Base-by-base conservation (phyloP, 2,113 vertebrate species). In the Nerophis lumbriciformis region DNA sequence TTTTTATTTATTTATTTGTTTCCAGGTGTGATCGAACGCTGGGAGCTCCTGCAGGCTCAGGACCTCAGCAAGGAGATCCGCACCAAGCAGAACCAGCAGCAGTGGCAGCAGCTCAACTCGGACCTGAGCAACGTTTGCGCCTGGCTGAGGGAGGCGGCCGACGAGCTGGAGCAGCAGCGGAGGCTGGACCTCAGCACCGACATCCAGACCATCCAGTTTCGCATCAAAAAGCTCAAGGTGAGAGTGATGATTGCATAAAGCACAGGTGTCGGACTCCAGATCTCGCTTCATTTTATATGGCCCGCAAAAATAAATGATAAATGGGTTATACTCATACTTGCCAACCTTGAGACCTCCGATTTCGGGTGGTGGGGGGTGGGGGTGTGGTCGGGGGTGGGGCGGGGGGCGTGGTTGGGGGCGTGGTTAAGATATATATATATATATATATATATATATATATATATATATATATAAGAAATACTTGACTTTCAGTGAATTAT, bases 21-120 rank as follows among this genome's bases (percentile, higher is more conserved):
- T 45, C 4, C 59, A 99, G 95, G 97, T 62, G 95, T 99, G 83
- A 98, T 99, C 56, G 96, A 98, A 75, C 92, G 96, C 54, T 99
- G 96, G 97, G 95, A 99, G 83, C 91, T 99, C 72, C 91, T 97
- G 58, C 95, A 98, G 86, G 96, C 96, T 42, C 95, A 97, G 85
- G 94, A 94, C 21, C 88, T 95, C 65, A 95, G 91, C 84, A 96
- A 97, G 80, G 96, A 97, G 78, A 72, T 95, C 67, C 91, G 94
- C 57, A 93, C 93, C 84, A 96, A 98, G 42, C 95, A 98, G 86
- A 94, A 92, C 64, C 91, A 96, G 69, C 95, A 99, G 81, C 95
- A 96, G 60, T 93, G 94, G 95, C 95, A 96, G 73, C 95, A 97
- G 80, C 94, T 99, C 78, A 93, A 91, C 75, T 93, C 94, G 0